Evolutionary conservation across 2,797 vertebrate species (phyloP).

Genomic region (Crenichthys baileyi): DNA sequence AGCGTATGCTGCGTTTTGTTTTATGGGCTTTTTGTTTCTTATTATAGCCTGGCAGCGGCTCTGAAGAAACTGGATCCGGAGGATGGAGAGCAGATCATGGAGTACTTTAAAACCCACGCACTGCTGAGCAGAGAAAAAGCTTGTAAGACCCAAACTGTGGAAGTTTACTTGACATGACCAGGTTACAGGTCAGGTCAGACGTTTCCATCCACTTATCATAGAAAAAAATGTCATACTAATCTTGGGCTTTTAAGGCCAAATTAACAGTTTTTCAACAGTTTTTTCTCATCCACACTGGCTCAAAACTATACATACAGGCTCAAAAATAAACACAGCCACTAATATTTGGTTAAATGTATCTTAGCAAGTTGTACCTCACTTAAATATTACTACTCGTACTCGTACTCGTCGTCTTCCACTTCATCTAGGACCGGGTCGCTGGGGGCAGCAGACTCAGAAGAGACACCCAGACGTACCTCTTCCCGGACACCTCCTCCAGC

Average conservation of each 20-base stretch:
- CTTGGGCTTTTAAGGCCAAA: background rate
- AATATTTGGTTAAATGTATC: no score
- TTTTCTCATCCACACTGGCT: no score
- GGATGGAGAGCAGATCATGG: slow-evolving; percentile 89
- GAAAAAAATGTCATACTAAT: background rate
- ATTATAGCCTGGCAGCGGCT: slow-evolving; percentile 59
- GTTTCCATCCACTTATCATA: background rate
- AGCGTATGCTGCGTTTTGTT: background rate
- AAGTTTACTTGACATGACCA: no score
- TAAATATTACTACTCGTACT: no score
- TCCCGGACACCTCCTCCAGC: no score
- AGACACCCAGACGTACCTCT: no score
- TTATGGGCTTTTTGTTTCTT: background rate
- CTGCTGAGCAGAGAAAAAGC: slow-evolving; percentile 92
- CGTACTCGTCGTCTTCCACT: no score
- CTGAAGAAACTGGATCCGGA: slow-evolving; percentile 87
- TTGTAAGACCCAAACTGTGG: slow-evolving; percentile 76
- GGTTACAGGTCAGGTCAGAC: background rate
- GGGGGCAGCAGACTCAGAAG: no score
- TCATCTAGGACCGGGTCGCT: no score
- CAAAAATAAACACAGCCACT: no score
- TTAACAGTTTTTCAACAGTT: background rate
- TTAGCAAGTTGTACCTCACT: no score
- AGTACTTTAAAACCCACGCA: slow-evolving; percentile 91
- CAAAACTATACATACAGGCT: no score